These are phyloP conservation scores for Prunella himalayana DNA, from an alignment of 2,113 vertebrate species.

Conservation along the genomic window DNA sequence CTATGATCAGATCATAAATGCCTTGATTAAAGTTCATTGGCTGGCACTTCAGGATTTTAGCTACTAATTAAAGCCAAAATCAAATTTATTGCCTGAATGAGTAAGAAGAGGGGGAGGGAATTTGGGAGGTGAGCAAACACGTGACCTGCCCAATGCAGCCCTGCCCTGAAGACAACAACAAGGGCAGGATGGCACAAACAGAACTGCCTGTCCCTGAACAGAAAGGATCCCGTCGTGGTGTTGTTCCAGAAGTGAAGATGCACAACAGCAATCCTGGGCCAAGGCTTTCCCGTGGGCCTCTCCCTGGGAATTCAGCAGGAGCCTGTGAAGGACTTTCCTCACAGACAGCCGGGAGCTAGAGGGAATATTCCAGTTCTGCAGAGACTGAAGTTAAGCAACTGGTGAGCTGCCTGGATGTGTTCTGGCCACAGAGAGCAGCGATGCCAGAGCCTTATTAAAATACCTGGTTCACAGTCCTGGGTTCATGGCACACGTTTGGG, in stretches of 20 bases:
- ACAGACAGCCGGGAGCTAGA: not conserved
- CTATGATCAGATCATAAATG: not conserved
- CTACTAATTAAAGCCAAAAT: not conserved
- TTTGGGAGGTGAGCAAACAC: not conserved
- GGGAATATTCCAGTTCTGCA: not conserved
- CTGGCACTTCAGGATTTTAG: not conserved
- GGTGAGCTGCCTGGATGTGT: not conserved
- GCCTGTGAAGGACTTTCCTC: not conserved
- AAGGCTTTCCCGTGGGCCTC: not conserved
- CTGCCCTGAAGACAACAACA: not conserved
- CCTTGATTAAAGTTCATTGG: not conserved
- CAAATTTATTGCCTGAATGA: not conserved
- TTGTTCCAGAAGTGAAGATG: not conserved
- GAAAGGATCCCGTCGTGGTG: accelerated
- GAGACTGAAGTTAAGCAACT: not conserved
- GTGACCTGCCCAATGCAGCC: not conserved
- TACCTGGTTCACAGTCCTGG: not conserved
- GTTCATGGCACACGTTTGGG: not conserved
- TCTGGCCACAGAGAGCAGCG: not conserved
- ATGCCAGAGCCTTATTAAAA: not conserved
- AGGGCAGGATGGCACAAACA: not conserved
- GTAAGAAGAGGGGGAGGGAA: not conserved
- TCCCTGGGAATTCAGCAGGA: not conserved
- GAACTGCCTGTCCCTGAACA: not conserved
- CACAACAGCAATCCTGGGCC: not conserved